Conservation (phyloP, 2,113 vertebrate genomes). For the Forbesichthys papilliferus region DNA sequence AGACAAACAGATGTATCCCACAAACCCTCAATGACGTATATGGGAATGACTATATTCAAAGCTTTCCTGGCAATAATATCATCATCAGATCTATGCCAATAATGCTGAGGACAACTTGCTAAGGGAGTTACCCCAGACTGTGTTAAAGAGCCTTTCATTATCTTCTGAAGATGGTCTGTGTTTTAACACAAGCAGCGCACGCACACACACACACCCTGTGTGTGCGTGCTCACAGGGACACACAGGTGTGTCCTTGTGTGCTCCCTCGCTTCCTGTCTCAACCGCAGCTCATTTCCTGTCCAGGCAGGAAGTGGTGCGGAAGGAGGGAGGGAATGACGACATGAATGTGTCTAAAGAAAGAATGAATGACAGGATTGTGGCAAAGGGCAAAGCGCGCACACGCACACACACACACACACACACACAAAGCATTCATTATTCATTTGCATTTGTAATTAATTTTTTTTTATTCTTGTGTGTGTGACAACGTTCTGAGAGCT, state of each 20-base stretch:
- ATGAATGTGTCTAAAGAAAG: slow-evolving; percentile 9
- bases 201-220: slow-evolving; percentile 32
- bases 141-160: background rate
- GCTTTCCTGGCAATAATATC: background rate
- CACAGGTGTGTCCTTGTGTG: slow-evolving; percentile 72
- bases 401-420: background rate
- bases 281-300: slow-evolving; percentile 56
- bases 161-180: background rate
- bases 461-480: no score
- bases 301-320: slow-evolving; percentile 62
- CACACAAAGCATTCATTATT: background rate
- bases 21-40: no score
- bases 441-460: no score
- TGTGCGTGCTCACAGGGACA: slow-evolving; percentile 38
- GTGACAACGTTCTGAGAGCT: no score
- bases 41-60: background rate
- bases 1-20: no score
- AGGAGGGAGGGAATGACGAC: slow-evolving; percentile 47
- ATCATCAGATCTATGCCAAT: background rate
- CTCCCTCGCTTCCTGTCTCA: slow-evolving; percentile 29
- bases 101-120: background rate
- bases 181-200: background rate
- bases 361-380: slow-evolving; percentile 63
- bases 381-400: slow-evolving; percentile 3
- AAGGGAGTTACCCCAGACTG: background rate